A percentile compares a stretch with the other conserved stretches of the same genome.
Conservation (phyloP, 2,888 invertebrate genomes). For the Pterostichus niger region DNA sequence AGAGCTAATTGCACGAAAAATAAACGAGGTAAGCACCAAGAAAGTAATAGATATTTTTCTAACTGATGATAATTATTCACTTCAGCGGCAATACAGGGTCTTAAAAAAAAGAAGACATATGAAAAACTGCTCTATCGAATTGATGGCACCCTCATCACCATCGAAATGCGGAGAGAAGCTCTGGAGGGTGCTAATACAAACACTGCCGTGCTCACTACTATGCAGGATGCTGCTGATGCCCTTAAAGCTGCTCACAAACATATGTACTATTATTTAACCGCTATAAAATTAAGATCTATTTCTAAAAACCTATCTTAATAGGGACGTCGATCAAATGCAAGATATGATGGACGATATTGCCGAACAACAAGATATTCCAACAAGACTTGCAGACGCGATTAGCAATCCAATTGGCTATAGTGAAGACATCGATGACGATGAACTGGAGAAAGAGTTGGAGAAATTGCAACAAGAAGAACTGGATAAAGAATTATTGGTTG, state of each 20-base stretch:
- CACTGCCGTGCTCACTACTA: constrained; percentile 96
- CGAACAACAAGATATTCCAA: constrained; percentile 98
- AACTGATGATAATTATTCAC: background rate
- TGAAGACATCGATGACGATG: constrained; percentile 93
- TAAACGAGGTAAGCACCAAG: constrained; percentile 86
- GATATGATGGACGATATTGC: constrained; percentile 99
- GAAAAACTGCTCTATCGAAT: constrained; percentile 98
- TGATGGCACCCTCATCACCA: constrained; percentile 97
- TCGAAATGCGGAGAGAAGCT: constrained; percentile 98
- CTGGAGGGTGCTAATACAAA: constrained; percentile 98
- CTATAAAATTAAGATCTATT: background rate
- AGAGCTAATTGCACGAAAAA: constrained; percentile 97
- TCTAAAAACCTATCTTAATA: constrained; percentile 73
- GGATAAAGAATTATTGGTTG: constrained; percentile 89
- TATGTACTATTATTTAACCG: constrained; percentile 80
- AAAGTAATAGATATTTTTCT: background rate
- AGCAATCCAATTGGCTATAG: constrained; percentile 98
- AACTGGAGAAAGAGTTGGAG: constrained; percentile 92
- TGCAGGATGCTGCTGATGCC: constrained; percentile 97
- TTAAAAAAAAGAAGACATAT: constrained; percentile 98
- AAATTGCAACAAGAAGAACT: constrained; percentile 94
- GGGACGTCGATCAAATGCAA: constrained; percentile 98
- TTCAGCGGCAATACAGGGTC: constrained; percentile 94
- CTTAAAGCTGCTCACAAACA: constrained; percentile 98
- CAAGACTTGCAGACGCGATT: constrained; percentile 99